Conservation (phyloP, 2,797 vertebrate species). For the Poeciliopsis gracilis region DNA sequence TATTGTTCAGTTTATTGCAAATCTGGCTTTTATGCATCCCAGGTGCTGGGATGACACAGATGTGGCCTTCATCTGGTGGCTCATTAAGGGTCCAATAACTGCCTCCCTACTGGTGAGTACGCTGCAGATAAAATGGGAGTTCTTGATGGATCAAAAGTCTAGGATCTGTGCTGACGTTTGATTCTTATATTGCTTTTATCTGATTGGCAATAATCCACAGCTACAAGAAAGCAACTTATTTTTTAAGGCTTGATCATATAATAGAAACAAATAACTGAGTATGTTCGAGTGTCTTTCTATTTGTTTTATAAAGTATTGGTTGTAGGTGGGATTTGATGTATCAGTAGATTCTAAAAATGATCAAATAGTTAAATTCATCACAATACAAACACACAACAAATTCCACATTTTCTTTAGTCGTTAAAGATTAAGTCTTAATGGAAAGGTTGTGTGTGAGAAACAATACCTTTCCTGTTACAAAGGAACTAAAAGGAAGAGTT, state of each 20-base stretch:
- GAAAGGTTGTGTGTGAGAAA: background rate
- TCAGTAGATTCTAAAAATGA: background rate
- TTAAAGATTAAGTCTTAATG: background rate
- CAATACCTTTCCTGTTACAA: background rate
- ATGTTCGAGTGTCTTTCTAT: background rate
- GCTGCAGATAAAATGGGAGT: constrained; percentile 8
- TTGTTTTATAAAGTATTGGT: background rate
- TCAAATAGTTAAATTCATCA: background rate
- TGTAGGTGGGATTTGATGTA: background rate
- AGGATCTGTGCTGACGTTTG: constrained; percentile 1
- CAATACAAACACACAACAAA: background rate
- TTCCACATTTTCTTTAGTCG: background rate
- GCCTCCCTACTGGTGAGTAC: constrained; percentile 85
- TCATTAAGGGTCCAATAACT: constrained; percentile 89
- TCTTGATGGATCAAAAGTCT: constrained; percentile 31
- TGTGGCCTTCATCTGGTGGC: constrained; percentile 85
- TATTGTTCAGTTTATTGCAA: constrained; percentile 22
- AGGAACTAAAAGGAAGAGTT: background rate
- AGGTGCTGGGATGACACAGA: constrained; percentile 91
- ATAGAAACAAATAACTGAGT: background rate
- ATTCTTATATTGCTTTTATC: constrained; percentile 11
- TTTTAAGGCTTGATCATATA: background rate
- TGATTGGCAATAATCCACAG: background rate
- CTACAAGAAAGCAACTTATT: constrained; percentile 5
- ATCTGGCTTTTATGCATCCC: constrained; percentile 27